These are phyloP conservation scores for Stenopsyche tienmushanensis DNA, from an alignment of 1,140 invertebrate species.

Conservation along the genomic window DNA sequence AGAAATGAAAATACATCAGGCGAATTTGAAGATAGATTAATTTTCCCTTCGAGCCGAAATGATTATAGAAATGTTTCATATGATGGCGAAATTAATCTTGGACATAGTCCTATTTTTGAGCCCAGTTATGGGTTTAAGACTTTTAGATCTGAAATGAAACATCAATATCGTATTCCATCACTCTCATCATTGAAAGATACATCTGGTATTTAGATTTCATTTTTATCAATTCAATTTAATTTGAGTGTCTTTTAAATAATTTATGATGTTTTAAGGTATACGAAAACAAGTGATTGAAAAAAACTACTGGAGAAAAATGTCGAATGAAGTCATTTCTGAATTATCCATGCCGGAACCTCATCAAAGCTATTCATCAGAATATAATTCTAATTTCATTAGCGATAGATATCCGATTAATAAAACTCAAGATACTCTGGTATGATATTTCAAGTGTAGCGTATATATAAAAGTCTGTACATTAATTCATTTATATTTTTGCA, in stretches of 20 bases:
- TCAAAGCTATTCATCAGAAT: neutral
- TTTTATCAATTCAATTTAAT: neutral
- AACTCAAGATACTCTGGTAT: neutral
- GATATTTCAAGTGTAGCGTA: neutral
- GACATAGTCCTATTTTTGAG: neutral
- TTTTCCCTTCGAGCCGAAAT: neutral
- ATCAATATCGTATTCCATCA: neutral
- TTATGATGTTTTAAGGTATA: constrained; percentile 1
- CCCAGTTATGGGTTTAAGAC: neutral
- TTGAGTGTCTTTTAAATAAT: neutral
- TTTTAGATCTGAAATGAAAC: constrained; percentile 14
- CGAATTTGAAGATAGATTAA: constrained; percentile 2
- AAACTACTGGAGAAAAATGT: neutral
- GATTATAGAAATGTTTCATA: neutral
- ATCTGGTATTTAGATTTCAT: neutral
- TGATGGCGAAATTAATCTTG: constrained; percentile 1
- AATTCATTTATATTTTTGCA: neutral
- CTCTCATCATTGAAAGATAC: neutral
- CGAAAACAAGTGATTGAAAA: constrained; percentile 4
- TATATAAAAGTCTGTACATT: neutral
- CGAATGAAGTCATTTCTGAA: neutral
- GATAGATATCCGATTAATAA: neutral
- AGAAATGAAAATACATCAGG: neutral
- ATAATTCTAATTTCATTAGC: neutral
- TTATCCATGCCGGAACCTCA: neutral